A percentile compares a stretch with the other conserved stretches of the same genome.
These are phyloP conservation scores for Sapajus apella DNA, from an alignment of 2,113 vertebrate species.

Conservation along the genomic window DNA sequence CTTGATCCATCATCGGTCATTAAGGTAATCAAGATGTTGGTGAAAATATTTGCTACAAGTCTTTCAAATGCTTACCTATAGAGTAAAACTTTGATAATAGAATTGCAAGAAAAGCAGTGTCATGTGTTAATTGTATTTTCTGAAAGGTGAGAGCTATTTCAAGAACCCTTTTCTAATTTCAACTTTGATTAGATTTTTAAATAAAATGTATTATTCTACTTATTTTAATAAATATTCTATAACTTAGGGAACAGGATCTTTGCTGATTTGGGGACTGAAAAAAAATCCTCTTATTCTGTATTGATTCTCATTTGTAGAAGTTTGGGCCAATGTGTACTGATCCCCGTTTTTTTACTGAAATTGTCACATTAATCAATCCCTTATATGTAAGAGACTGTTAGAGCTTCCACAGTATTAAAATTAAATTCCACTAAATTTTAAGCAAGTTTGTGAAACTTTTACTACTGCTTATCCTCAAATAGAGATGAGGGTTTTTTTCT, in stretches of 20 bases:
- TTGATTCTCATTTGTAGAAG: constrained; percentile 13
- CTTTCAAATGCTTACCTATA: constrained; percentile 27
- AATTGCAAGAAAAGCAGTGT: not conserved
- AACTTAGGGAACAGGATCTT: constrained; percentile 12
- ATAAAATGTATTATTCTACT: not conserved
- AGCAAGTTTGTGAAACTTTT: not conserved
- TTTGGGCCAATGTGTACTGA: not conserved
- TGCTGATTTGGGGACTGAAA: not conserved
- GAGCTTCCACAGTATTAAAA: not conserved
- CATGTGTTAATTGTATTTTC: not conserved
- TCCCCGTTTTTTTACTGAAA: not conserved
- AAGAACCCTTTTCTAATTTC: not conserved
- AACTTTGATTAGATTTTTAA: not conserved
- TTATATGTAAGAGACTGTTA: not conserved
- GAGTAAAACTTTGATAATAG: not conserved
- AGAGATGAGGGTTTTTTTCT: not conserved
- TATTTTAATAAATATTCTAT: not conserved
- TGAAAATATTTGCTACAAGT: constrained; percentile 8
- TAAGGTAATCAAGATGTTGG: not conserved
- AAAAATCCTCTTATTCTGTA: not conserved
- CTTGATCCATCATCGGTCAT: not conserved
- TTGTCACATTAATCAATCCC: not conserved
- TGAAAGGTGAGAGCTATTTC: not conserved
- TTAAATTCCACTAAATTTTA: not conserved
- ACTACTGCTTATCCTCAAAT: not conserved